phyloP scores from a whole-genome alignment of 2,888 invertebrate genomes.

The Beris morrisii region DNA sequence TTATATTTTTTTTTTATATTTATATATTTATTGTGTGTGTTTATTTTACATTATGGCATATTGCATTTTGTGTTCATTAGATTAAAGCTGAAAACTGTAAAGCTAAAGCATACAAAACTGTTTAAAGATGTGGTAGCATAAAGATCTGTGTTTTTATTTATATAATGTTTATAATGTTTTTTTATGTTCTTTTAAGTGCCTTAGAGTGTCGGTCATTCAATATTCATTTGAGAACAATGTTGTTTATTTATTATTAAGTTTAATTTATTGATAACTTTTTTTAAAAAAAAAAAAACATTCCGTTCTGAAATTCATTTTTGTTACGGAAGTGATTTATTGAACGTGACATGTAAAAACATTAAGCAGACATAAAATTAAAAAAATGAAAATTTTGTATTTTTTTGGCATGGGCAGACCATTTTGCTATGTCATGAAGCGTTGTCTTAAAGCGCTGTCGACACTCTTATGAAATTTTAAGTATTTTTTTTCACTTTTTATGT shows the following conservation, averaged over 20 bases:
- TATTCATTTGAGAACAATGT: slow-evolving; percentile 26
- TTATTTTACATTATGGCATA: no score
- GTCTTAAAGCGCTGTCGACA: slow-evolving; percentile 40
- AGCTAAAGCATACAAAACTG: no score
- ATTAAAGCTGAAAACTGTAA: no score
- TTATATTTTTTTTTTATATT: no score
- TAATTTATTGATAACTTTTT: background rate
- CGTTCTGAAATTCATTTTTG: background rate
- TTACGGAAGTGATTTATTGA: background rate
- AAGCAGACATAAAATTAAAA: background rate
- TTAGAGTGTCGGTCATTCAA: slow-evolving; percentile 57
- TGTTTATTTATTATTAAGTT: slow-evolving; percentile 2
- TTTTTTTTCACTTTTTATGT: background rate
- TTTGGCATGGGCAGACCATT: slow-evolving; percentile 12
- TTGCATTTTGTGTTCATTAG: no score
- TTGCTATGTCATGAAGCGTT: slow-evolving; percentile 29
- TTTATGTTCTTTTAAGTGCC: slow-evolving; percentile 37
- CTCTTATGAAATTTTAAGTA: slow-evolving; percentile 17
- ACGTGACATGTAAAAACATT: background rate
- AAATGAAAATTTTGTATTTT: background rate
- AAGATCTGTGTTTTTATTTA: no score
- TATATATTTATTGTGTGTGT: no score
- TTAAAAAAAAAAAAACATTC: background rate
- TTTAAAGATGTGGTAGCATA: background rate
- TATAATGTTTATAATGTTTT: no score